These are phyloP conservation scores for Lordiphosa mommai DNA, from an alignment of 1,140 invertebrate genomes.

Conservation along the genomic window DNA sequence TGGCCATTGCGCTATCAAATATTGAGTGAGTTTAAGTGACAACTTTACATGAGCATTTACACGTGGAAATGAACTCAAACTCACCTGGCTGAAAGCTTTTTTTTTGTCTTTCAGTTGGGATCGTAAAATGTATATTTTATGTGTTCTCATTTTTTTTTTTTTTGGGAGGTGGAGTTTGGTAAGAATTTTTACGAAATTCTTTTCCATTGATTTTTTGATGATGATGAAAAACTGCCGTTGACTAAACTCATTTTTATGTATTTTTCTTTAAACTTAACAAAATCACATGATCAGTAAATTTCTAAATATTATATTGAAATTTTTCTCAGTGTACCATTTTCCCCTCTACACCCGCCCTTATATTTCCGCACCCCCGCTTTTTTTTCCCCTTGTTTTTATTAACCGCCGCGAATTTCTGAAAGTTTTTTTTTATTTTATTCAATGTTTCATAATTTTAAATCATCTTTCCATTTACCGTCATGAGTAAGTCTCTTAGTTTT, in stretches of 20 bases:
- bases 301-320: too few relatives aligned
- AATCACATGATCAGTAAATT: too few relatives aligned
- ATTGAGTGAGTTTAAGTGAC: slow-evolving; percentile 69
- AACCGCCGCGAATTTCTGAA: neutral
- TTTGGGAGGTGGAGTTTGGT: neutral
- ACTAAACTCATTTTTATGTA: slow-evolving; percentile 23
- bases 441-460: too few relatives aligned
- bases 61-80: slow-evolving; percentile 14
- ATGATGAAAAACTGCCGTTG: slow-evolving; percentile 9
- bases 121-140: neutral
- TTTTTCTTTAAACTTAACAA: too few relatives aligned
- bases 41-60: slow-evolving; percentile 64
- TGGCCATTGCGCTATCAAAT: slow-evolving; percentile 53
- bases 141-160: slow-evolving; percentile 19
- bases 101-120: neutral
- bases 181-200: slow-evolving; percentile 25
- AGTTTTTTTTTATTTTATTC: slow-evolving; percentile 13
- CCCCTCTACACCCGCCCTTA: too few relatives aligned
- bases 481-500: slow-evolving; percentile 18
- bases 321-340: too few relatives aligned
- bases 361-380: neutral
- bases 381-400: neutral
- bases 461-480: too few relatives aligned
- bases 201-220: neutral
- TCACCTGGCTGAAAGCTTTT: slow-evolving; percentile 33